phyloP scores from a whole-genome alignment of 2,797 vertebrate genomes.

The Rhinoraja longicauda region DNA sequence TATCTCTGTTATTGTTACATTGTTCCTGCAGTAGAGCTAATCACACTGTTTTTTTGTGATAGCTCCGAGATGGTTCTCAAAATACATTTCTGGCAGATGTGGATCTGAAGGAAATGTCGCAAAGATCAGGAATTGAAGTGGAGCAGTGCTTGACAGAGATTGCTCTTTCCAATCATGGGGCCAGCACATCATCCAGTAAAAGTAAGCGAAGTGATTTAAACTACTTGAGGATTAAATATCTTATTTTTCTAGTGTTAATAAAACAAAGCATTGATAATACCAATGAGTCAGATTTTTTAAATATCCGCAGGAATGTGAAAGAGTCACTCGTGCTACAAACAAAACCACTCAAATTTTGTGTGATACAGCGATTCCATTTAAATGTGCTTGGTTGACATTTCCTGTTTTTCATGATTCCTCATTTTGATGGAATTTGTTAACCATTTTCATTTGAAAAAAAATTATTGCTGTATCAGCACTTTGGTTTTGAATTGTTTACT shows the following conservation, averaged over 20 bases:
- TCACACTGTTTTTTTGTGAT: background rate
- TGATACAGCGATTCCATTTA: background rate
- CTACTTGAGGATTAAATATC: background rate
- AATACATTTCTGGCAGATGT: background rate
- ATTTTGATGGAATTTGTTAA: background rate
- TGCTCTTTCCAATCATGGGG: background rate
- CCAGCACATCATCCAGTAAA: constrained; percentile 13
- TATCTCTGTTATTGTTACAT: too few relatives aligned
- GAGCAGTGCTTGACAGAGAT: constrained; percentile 19
- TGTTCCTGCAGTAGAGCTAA: background rate
- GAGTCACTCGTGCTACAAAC: background rate
- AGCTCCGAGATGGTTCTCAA: constrained; percentile 19
- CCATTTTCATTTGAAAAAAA: background rate
- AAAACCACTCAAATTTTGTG: background rate
- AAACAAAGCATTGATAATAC: background rate
- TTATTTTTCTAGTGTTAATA: background rate
- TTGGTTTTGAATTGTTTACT: background rate
- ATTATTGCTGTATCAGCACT: background rate
- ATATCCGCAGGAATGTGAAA: background rate
- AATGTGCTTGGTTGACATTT: background rate
- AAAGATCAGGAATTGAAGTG: background rate
- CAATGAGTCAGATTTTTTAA: background rate
- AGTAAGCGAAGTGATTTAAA: constrained; percentile 2
- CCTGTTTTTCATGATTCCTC: background rate
- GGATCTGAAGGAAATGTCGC: background rate